phyloP scores from a whole-genome alignment of 2,113 vertebrate species.

The Pseudorectes ferrugineus region DNA sequence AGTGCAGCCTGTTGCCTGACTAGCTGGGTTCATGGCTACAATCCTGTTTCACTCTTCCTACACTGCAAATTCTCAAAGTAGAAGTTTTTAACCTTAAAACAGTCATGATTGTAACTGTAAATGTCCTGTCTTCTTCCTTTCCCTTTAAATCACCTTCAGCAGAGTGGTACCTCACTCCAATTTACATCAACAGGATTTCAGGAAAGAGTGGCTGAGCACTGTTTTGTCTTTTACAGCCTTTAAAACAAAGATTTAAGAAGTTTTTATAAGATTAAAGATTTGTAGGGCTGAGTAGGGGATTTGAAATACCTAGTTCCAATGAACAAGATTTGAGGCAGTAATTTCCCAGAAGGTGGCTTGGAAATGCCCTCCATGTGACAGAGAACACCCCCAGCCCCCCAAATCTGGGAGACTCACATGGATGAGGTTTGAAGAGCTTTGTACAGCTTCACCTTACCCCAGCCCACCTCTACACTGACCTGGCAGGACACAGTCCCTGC shows the following conservation, averaged over 20 bases:
- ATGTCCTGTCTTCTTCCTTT: background rate
- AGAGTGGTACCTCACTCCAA: background rate
- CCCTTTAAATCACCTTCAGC: background rate
- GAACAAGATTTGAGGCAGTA: background rate
- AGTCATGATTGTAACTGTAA: background rate
- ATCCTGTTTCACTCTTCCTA: background rate
- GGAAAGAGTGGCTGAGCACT: background rate
- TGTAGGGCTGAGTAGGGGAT: background rate
- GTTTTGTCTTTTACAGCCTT: background rate
- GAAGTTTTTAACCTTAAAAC: background rate
- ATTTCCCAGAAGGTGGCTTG: background rate
- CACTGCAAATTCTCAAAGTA: background rate
- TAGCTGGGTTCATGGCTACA: background rate
- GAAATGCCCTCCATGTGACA: background rate
- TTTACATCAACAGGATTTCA: background rate
- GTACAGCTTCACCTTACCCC: background rate
- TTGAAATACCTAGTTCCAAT: background rate
- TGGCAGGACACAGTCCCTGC: background rate
- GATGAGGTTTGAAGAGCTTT: background rate
- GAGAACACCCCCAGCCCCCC: background rate
- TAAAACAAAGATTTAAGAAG: background rate
- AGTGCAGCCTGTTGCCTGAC: background rate
- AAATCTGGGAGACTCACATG: background rate
- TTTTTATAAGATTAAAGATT: background rate
- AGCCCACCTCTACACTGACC: too few relatives aligned